Conservation (phyloP, 2,797 vertebrate species). For the Sebastes itinus region DNA sequence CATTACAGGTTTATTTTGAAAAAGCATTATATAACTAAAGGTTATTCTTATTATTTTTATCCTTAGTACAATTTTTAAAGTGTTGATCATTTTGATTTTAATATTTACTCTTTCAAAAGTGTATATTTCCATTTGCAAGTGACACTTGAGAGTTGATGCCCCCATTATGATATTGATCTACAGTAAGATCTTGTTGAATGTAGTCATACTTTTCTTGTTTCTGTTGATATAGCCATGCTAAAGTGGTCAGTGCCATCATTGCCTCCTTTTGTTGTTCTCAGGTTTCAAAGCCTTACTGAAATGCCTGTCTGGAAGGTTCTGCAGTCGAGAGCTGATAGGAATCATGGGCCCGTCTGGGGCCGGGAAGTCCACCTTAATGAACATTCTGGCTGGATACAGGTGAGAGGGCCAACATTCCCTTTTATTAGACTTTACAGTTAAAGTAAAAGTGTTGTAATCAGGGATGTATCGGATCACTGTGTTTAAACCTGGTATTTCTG, state of each 20-base stretch:
- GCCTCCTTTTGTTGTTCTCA: constrained; percentile 46
- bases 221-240: neutral
- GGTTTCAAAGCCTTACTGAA: constrained; percentile 95
- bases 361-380: constrained; percentile 95
- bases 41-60: no score
- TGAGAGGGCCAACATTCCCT: constrained; percentile 27
- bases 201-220: neutral
- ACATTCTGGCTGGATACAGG: constrained; percentile 96
- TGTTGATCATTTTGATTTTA: no score
- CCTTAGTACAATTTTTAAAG: no score
- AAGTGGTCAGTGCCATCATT: neutral
- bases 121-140: no score
- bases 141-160: no score
- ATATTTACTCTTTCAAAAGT: no score
- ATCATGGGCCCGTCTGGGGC: constrained; percentile 96
- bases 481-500: neutral
- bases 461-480: no score
- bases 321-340: constrained; percentile 90
- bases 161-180: neutral
- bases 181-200: constrained; percentile 40
- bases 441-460: neutral
- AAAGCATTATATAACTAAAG: no score
- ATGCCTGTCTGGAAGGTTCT: constrained; percentile 92
- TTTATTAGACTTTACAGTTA: neutral
- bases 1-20: rapidly evolving